Conservation (phyloP, 2,797 vertebrate species). For the Bradypodion ventrale region DNA sequence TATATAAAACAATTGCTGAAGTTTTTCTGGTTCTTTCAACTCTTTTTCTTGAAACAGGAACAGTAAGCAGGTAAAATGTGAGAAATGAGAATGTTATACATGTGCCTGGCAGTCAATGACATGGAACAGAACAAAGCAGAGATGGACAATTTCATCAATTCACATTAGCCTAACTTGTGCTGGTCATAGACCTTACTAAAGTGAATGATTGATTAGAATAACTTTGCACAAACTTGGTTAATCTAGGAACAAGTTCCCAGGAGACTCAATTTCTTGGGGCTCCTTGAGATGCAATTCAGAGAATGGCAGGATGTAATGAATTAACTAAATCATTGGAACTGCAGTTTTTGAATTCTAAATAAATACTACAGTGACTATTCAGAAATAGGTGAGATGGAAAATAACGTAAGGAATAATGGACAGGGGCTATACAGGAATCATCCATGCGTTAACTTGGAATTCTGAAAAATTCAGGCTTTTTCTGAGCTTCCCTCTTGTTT, state of each 20-base stretch:
- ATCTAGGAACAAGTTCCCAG: background rate
- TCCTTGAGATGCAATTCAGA: too few relatives aligned
- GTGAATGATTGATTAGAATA: too few relatives aligned
- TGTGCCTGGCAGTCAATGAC: background rate
- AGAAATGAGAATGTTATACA: background rate
- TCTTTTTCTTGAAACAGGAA: background rate
- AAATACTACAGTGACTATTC: background rate
- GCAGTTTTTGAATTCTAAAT: background rate
- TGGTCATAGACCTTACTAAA: too few relatives aligned
- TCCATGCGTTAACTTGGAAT: background rate
- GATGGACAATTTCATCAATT: background rate
- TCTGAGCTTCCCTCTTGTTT: background rate
- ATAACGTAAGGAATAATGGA: background rate
- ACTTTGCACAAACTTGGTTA: background rate
- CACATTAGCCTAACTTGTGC: background rate
- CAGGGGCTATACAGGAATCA: background rate
- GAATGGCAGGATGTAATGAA: background rate
- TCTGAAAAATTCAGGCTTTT: background rate
- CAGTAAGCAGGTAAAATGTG: accelerated
- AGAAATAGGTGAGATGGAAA: background rate
- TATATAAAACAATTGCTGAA: background rate
- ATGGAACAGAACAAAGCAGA: background rate
- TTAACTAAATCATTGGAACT: background rate
- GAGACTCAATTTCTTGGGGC: background rate
- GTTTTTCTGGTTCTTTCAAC: background rate